A percentile compares a stretch with the other conserved stretches of the same genome.
phyloP scores from a whole-genome alignment of 2,888 invertebrate species.

The Rhagium mordax region DNA sequence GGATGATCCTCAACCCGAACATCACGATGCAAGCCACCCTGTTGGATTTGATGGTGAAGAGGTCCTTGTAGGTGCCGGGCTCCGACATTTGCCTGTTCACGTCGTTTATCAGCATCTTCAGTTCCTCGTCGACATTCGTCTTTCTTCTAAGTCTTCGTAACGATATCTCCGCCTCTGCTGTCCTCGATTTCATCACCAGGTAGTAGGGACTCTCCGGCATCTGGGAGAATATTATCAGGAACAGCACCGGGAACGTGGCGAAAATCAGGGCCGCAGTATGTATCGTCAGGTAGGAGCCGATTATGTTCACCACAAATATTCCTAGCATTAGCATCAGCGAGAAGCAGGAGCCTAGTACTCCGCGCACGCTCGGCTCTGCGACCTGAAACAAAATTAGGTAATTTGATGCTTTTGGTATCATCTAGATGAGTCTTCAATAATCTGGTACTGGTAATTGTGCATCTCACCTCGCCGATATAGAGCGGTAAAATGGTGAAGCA shows the following conservation, averaged over 20 bases:
- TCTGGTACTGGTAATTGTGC: too few species aligned
- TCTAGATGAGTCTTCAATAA: too few species aligned
- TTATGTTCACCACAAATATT: slow-evolving; percentile 51
- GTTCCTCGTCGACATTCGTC: slow-evolving; percentile 59
- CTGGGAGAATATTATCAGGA: slow-evolving; percentile 51
- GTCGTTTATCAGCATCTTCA: slow-evolving; percentile 53
- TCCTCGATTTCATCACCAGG: slow-evolving; percentile 56
- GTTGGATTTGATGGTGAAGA: slow-evolving; percentile 59
- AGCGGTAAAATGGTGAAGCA: slow-evolving; percentile 38
- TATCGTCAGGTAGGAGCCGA: slow-evolving; percentile 56
- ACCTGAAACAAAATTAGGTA: slow-evolving; percentile 23
- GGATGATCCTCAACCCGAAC: slow-evolving; percentile 55
- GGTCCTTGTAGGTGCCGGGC: slow-evolving; percentile 56
- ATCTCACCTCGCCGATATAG: slow-evolving; percentile 21
- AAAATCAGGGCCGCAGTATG: slow-evolving; percentile 48
- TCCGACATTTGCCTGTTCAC: slow-evolving; percentile 62
- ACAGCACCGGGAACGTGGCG: slow-evolving; percentile 51
- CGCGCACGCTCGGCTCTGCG: slow-evolving; percentile 54
- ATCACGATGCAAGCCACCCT: slow-evolving; percentile 58
- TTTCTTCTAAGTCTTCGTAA: slow-evolving; percentile 56
- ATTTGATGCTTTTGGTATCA: too few species aligned
- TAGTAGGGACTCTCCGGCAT: slow-evolving; percentile 66
- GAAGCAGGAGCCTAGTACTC: slow-evolving; percentile 50
- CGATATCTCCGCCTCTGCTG: slow-evolving; percentile 55
- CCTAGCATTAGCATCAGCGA: slow-evolving; percentile 46